These are phyloP conservation scores for Phthorimaea operculella DNA, from an alignment of 1,140 invertebrate species.

Conservation along the genomic window DNA sequence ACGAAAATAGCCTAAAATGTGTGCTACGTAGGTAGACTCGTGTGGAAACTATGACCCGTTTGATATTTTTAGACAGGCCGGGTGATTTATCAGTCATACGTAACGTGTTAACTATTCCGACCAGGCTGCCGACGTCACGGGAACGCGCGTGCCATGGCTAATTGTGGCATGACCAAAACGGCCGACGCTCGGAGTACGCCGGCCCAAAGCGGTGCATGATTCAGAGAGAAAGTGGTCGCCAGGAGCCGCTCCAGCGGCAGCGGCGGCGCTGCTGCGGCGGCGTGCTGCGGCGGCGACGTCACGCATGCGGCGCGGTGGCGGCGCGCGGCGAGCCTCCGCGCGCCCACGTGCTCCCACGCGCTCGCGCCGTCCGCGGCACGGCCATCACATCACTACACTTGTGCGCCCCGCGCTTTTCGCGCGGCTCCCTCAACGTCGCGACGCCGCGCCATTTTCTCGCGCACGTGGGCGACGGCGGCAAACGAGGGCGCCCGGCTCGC, in stretches of 20 bases:
- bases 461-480: constrained; percentile 57
- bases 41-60: constrained; percentile 31
- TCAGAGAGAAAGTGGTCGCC: not conserved
- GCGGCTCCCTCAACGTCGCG: constrained; percentile 53
- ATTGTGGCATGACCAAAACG: constrained; percentile 61
- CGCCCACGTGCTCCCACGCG: constrained; percentile 24
- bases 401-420: constrained; percentile 54
- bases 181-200: constrained; percentile 33
- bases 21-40: constrained; percentile 29
- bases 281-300: constrained; percentile 17
- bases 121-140: constrained; percentile 52
- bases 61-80: constrained; percentile 48
- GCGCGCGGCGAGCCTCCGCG: constrained; percentile 50
- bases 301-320: constrained; percentile 14
- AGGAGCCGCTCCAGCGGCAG: constrained; percentile 36
- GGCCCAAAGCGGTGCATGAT: constrained; percentile 51
- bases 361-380: constrained; percentile 20
- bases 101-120: constrained; percentile 47
- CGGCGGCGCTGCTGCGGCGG: constrained; percentile 42
- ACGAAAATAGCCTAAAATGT: not conserved
- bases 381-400: constrained; percentile 49
- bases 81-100: constrained; percentile 50
- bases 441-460: constrained; percentile 61
- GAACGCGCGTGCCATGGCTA: constrained; percentile 47
- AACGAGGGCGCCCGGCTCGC: constrained; percentile 48